Conservation (phyloP, 1,140 invertebrate genomes). For the Melipona quadrifasciata region DNA sequence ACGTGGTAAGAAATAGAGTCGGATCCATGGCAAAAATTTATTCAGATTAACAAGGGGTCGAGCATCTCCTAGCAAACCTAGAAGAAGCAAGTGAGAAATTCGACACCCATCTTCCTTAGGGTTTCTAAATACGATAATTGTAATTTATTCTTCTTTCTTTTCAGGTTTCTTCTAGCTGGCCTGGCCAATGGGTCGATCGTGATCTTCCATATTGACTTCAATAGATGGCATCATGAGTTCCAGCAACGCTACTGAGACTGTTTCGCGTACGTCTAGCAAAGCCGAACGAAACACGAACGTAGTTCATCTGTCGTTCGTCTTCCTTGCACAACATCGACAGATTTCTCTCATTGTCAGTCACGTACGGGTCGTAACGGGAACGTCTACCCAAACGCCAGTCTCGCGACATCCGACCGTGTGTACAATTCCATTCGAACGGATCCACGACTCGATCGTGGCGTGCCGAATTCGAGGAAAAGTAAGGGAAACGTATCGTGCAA, state of each 20-base stretch:
- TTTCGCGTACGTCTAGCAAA: conserved; percentile 64
- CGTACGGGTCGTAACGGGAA: not conserved
- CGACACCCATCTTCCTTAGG: no score
- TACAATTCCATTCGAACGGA: not conserved
- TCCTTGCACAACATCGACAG: conserved; percentile 19
- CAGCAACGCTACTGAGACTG: conserved; percentile 92
- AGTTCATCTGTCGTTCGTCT: not conserved
- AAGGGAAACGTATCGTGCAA: conserved; percentile 3
- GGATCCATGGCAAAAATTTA: no score
- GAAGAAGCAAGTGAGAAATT: no score
- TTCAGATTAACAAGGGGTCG: no score
- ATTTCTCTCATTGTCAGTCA: conserved; percentile 1
- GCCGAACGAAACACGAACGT: not conserved
- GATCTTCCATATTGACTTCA: conserved; percentile 99
- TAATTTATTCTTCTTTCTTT: conserved; percentile 64
- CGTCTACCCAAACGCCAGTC: not conserved
- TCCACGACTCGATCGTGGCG: not conserved
- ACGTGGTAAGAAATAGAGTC: no score
- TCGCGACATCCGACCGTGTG: not conserved
- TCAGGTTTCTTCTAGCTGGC: conserved; percentile 97
- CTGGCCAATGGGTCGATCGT: conserved; percentile 98
- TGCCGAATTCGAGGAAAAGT: not conserved
- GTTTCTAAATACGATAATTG: not conserved
- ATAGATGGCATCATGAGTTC: conserved; percentile 99
- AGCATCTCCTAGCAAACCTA: no score